Evolutionary conservation across 2,888 invertebrate genomes (phyloP), one percentile per base, ranked within the genome.

Genomic region (Drosophila picticornis): DNA sequence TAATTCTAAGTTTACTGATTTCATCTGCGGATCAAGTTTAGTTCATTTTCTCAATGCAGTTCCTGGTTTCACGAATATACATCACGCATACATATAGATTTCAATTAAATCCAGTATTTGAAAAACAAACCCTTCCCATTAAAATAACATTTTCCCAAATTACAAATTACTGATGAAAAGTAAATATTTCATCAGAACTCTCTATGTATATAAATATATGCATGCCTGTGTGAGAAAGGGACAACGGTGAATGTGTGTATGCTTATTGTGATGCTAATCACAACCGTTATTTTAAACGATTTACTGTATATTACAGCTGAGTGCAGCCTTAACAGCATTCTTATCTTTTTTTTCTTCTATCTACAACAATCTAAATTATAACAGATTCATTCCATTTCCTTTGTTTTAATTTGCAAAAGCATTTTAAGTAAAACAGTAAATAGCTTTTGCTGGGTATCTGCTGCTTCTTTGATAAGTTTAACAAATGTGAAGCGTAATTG

Each of bases 401-500:
- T 13, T 46, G 13, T 3, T 46, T 22, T 4, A 13, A 46, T 22
- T 46, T 46, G 11, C 7, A 11, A 34, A 13, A 46, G 46, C 22
- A 4, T 36, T 25, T 55, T 55, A 25, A 13, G 5, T 22, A 5
- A 22, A 53, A 25, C 5, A 25, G 10, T 25, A 25, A 25, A 25
- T 6, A n/a, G 4, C 40, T 16, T 51, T 38, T 29, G 32, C 2
- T 29, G 56, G 1, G 34, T 11, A 38, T 58, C 13, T 40, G 11
- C 1, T 43, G 9, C 11, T 11, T 27, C 22, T 22, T 19, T 36
- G 6, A 36, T 22, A 53, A 25, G 46, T 32, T 51, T 34, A 52
- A 46, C 57, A 65, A 66, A 75, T 83, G 53, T 63, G 81, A 66
- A 51, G 43, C 70, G 63, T 84, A 81, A 84, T 84, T 81, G 81